Evolutionary conservation across 53 echinoderm and acorn worm species (phyloP).

Genomic region (Stichopus horrens): DNA sequence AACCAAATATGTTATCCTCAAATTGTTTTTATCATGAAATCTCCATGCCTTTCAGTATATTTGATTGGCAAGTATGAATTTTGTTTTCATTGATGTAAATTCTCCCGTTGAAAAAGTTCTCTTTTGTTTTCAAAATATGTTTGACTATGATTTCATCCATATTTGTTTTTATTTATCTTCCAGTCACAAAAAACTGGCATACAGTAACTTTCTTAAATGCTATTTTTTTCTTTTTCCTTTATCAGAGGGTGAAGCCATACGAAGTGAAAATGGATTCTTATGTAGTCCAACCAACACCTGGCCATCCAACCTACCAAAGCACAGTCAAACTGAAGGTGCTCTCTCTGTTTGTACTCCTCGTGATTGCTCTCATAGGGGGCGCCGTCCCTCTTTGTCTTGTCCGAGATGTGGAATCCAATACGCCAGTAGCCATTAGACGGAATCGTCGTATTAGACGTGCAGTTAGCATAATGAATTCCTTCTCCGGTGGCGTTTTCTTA

Average conservation of each 20-base stretch:
- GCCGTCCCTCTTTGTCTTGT: constrained; percentile 66
- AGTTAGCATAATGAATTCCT: constrained; percentile 76
- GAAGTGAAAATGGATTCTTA: constrained; percentile 4
- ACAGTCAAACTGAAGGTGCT: constrained; percentile 61
- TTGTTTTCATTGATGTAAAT: no score
- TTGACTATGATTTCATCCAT: no score
- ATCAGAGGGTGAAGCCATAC: not conserved
- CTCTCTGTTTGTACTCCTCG: constrained; percentile 64
- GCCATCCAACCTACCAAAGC: constrained; percentile 38
- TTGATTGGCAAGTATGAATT: no score
- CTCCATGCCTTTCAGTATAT: no score
- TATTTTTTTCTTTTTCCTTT: not conserved
- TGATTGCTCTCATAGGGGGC: constrained; percentile 68
- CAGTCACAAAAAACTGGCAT: no score
- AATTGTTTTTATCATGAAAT: no score
- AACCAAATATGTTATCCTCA: no score
- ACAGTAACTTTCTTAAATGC: no score
- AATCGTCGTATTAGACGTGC: constrained; percentile 46
- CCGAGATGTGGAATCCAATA: constrained; percentile 30
- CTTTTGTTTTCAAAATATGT: no score
- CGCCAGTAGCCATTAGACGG: constrained; percentile 41
- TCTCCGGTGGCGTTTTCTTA: constrained; percentile 87
- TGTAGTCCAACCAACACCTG: not conserved
- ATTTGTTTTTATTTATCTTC: no score
- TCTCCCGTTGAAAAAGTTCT: no score